Base-by-base conservation (phyloP, 1,140 invertebrate genomes). In the Neodiprion fabricii region DNA sequence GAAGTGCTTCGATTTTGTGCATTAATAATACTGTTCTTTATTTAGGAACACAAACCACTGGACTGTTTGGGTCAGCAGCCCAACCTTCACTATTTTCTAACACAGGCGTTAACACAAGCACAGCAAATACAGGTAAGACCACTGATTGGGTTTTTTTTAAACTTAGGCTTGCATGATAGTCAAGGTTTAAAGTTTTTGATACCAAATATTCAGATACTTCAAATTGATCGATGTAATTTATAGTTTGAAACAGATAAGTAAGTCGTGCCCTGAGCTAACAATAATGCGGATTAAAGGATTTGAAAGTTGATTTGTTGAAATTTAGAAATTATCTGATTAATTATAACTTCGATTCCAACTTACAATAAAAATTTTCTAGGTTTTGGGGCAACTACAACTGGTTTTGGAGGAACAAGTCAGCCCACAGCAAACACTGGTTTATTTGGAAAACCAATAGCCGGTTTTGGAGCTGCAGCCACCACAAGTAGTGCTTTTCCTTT, bases 401-500 rank as follows among this genome's bases (percentile, higher is more conserved):
- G 85, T 28, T 92, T 92, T 79, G 91, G 91, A 3, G 81, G 88
- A 0, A 85, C 89, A 0, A 85, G 77, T 76, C 86, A 87, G 71
- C 49, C 85, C 7, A 81, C 78, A 72, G 82, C 86, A 11, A 87
- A 86, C 0, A 83, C 88, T 0, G 86, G 88, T 82, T 73, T 90
- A 11, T 89, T 89, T 82, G 85, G 85, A 21, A 90, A 90, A 75
- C 87, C 85, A 14, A 85, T 89, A 61, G 81, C 85, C 28, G 82
- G 83, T 66, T 90, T 93, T 81, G 92, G 90, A 4, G 87, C 89
- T n/a, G 84, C 90, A 53, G 85, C 90, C 1, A 90, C 91, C 8
- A 89, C 90, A 7, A 90, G 90, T 0, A 90, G 90, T 72, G 88
- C 87, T 14, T 91, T 93, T 84, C 90, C 90, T 47, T 90, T 90